phyloP scores from a whole-genome alignment of 2,888 invertebrate genomes.

The Campoplex capitator region DNA sequence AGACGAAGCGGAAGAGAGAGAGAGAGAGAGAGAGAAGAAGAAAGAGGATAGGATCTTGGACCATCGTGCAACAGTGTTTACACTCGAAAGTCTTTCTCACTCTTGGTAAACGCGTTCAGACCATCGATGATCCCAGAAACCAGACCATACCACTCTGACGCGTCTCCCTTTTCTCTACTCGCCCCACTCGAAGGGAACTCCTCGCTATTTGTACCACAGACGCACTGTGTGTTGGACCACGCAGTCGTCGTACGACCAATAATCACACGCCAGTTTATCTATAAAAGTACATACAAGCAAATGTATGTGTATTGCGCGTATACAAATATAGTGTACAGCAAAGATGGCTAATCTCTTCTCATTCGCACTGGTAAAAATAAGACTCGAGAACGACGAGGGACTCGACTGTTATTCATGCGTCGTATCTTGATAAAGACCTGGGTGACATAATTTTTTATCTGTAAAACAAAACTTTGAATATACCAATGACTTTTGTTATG shows the following conservation, averaged over 20 bases:
- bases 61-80: conserved; percentile 67
- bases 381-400: conserved; percentile 32
- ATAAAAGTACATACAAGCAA: conserved; percentile 17
- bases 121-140: conserved; percentile 77
- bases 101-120: conserved; percentile 68
- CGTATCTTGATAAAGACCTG: neutral
- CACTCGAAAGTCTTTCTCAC: conserved; percentile 54
- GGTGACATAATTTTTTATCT: neutral
- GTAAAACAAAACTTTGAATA: conserved; percentile 8
- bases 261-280: conserved; percentile 36
- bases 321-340: neutral
- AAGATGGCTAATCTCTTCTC: neutral
- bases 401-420: conserved; percentile 51
- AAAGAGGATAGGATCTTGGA: conserved; percentile 54
- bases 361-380: neutral
- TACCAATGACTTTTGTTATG: neutral
- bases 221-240: conserved; percentile 47
- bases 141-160: conserved; percentile 72
- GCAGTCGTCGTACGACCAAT: conserved; percentile 47
- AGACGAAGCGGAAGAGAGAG: conserved; percentile 54
- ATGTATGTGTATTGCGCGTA: neutral
- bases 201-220: conserved; percentile 58
- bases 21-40: conserved; percentile 51
- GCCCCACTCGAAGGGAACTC: conserved; percentile 21
- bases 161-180: conserved; percentile 27